Conservation (phyloP, 1,140 invertebrate genomes). For the Adoxophyes honmai region DNA sequence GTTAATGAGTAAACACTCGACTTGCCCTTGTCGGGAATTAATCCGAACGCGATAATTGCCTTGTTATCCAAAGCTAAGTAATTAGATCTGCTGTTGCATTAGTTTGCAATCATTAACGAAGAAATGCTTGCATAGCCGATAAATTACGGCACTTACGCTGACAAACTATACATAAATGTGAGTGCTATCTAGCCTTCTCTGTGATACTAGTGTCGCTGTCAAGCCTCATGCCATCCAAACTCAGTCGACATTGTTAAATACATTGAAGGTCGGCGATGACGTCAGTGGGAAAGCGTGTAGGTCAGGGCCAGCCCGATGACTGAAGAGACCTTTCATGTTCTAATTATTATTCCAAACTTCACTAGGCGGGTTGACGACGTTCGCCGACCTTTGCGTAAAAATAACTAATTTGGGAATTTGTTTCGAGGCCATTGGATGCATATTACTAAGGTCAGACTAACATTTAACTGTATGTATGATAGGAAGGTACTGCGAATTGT, state of each 20-base stretch:
- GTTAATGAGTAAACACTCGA: not conserved
- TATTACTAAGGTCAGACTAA: too few relatives aligned
- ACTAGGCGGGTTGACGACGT: not conserved
- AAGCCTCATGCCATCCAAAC: too few relatives aligned
- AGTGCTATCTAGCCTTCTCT: too few relatives aligned
- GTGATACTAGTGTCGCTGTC: too few relatives aligned
- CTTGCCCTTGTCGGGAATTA: not conserved
- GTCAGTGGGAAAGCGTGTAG: not conserved
- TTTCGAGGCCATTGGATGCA: too few relatives aligned
- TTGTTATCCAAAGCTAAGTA: not conserved
- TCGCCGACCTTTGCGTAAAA: not conserved
- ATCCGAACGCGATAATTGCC: not conserved
- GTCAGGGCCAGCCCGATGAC: not conserved
- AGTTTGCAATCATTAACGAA: not conserved
- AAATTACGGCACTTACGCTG: too few relatives aligned
- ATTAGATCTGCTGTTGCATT: slow-evolving; percentile 8
- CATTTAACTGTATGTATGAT: too few relatives aligned
- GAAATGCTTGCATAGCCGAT: not conserved
- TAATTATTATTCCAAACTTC: not conserved
- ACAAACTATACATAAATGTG: too few relatives aligned
- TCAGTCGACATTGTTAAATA: too few relatives aligned
- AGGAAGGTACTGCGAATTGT: too few relatives aligned
- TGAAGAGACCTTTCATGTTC: slow-evolving; percentile 7
- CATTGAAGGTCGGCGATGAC: not conserved
- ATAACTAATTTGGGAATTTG: not conserved